Percentiles rank a stretch among this genome's conserved stretches.
These are phyloP conservation scores for Pyrochroa serraticornis DNA, from an alignment of 2,888 invertebrate genomes.

Conservation along the genomic window DNA sequence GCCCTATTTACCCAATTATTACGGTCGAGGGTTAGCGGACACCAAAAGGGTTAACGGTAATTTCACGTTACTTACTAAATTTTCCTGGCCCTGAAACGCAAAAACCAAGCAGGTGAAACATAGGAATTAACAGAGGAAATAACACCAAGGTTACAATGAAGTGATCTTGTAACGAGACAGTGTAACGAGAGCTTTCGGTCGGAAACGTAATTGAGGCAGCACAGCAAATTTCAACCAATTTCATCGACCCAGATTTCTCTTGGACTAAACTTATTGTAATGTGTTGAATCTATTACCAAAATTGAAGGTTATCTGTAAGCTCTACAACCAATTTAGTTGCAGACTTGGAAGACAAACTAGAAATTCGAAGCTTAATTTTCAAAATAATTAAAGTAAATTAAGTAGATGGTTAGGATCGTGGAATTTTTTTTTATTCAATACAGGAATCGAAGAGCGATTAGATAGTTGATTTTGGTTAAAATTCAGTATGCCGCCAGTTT, in stretches of 20 bases:
- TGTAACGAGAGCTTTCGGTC: conserved; percentile 9
- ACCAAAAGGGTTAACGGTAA: conserved; percentile 2
- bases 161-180: conserved; percentile 13
- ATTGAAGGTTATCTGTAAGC: too few species aligned
- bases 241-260: too few species aligned
- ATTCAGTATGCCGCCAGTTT: too few species aligned
- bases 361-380: too few species aligned
- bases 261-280: too few species aligned
- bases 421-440: conserved; percentile 15
- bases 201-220: conserved; percentile 15
- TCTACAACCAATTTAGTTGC: too few species aligned
- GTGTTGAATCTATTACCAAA: too few species aligned
- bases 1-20: conserved; percentile 3
- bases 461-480: too few species aligned
- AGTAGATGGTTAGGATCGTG: too few species aligned
- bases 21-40: conserved; percentile 1
- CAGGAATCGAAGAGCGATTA: conserved; percentile 7
- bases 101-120: conserved; percentile 53
- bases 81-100: conserved; percentile 69
- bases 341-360: too few species aligned
- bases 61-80: conserved; percentile 66
- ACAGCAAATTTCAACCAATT: too few species aligned
- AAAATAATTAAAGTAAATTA: too few species aligned
- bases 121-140: conserved; percentile 46
- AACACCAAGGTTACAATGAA: conserved; percentile 35